Conservation (phyloP, 2,113 vertebrate genomes). For the Deroptyus accipitrinus region DNA sequence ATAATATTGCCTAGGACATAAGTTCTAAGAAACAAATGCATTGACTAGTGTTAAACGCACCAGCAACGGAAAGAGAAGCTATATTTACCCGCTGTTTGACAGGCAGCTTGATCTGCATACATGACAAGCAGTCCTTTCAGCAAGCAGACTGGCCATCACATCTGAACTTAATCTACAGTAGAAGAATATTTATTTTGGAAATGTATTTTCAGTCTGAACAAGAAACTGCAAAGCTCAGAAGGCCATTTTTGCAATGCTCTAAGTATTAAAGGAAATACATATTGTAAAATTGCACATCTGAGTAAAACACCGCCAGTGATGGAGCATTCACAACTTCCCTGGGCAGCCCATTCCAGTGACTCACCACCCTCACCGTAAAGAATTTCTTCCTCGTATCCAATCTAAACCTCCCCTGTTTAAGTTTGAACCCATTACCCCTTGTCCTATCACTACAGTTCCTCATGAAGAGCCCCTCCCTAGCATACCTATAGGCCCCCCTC, state of each 20-base stretch:
- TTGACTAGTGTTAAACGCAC: background rate
- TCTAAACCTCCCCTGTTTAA: too few species aligned
- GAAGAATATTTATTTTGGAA: background rate
- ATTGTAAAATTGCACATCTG: background rate
- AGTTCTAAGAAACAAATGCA: background rate
- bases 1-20: background rate
- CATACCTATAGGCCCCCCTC: too few species aligned
- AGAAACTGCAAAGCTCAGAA: background rate
- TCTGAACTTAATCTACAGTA: background rate
- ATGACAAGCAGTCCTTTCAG: background rate
- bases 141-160: fast-evolving
- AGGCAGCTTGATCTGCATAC: background rate
- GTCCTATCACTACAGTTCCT: too few species aligned
- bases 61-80: background rate
- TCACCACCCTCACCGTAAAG: too few species aligned
- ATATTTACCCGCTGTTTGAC: background rate
- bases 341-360: too few species aligned
- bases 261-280: background rate
- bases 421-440: too few species aligned
- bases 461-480: too few species aligned
- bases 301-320: background rate
- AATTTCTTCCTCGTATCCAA: too few species aligned
- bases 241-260: background rate
- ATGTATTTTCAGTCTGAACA: background rate
- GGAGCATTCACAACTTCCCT: too few species aligned